Evolutionary conservation across 2,113 vertebrate genomes (phyloP), one percentile per base, ranked within the genome.

Genomic region (Otus sunia): DNA sequence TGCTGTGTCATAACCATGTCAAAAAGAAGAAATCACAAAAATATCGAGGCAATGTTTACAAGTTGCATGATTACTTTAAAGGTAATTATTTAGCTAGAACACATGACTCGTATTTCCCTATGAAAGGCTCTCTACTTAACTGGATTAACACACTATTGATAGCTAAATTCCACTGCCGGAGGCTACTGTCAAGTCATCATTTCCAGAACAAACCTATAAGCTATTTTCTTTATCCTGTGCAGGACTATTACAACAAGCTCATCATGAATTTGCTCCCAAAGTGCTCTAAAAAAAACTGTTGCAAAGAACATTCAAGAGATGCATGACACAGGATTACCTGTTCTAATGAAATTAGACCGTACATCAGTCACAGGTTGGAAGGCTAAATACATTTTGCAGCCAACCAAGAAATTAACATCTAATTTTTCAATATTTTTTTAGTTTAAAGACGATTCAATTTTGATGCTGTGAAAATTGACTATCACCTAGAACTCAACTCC

Each of bases 151-250:
- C 95, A 74, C 96, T 96, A 97, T 97, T 97, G 96, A 96, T 90
- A 87, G 94, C 97, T 96, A 66, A 93, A 97, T 95, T 95, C 95
- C 87, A 92, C 96, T 92, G 88, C 87, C 53, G 0, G 73, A 79
- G 95, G 94, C 95, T 90, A 96, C 92, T 97, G 96, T 95, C 95
- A 97, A 91, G 96, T 97, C 92, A 96, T 96, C 96, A 92, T 96
- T 98, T 98, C 97, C 95, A 98, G 97, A 98, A 98, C 91, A 97
- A 97, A 96, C 96, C 96, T 95, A 93, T 95, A 97, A 98, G 96
- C 95, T 92, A 95, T 96, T 96, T 97, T 82, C 95, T 97, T 95
- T 98, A 97, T 97, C 93, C 86, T 94, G 78, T 89, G 91, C 83
- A 43, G 5, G 7, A 85, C 95, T 88, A 91, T 95, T 96, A 96